A percentile compares a stretch with the other conserved stretches of the same genome.
phyloP scores from a whole-genome alignment of 2,888 invertebrate species.

The Stenchaetothrips biformis region DNA sequence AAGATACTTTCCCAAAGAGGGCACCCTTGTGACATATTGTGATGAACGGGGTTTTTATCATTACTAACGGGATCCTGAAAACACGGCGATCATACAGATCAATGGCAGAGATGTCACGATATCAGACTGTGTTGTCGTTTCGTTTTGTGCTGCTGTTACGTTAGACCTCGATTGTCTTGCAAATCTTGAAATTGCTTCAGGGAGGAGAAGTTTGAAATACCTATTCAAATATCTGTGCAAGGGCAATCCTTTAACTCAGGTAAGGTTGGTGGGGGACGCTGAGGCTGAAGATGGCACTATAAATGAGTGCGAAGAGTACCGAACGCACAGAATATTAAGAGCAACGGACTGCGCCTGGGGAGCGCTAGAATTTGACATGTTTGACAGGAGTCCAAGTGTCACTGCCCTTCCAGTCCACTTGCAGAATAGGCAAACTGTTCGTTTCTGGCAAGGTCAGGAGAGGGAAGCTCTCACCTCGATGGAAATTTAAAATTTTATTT shows the following conservation, averaged over 20 bases:
- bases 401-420: neutral
- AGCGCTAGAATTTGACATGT: neutral
- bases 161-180: neutral
- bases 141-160: neutral
- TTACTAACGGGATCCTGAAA: neutral
- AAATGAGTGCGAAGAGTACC: neutral
- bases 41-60: neutral
- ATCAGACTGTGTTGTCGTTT: neutral
- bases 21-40: neutral
- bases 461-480: neutral
- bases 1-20: neutral
- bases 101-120: neutral
- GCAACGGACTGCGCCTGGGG: neutral
- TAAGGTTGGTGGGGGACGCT: neutral
- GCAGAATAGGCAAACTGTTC: neutral
- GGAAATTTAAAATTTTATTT: neutral
- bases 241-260: neutral
- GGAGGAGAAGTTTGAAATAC: neutral
- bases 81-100: neutral
- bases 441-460: neutral
- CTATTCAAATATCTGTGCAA: neutral
- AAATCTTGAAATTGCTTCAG: neutral
- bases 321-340: neutral
- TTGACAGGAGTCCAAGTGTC: too few relatives aligned
- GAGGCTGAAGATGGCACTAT: neutral